Conservation (phyloP, 2,888 invertebrate species). For the Oxytorus armatus region DNA sequence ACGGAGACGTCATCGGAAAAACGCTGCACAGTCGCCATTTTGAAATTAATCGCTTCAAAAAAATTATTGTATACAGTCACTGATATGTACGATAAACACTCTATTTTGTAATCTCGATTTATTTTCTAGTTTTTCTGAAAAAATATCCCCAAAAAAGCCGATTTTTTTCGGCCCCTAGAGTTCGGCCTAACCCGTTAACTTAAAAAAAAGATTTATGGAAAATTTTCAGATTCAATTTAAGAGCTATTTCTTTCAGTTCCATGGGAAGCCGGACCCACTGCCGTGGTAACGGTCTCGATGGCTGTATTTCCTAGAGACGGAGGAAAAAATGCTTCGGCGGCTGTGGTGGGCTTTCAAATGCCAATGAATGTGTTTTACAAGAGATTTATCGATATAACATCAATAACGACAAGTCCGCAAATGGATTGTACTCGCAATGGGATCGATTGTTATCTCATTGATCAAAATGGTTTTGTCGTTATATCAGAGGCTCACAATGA, state of each 20-base stretch:
- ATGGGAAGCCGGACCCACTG: conserved; percentile 84
- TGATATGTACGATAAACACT: too few relatives aligned
- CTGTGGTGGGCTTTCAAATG: conserved; percentile 95
- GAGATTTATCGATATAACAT: conserved; percentile 90
- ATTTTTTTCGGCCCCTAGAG: too few relatives aligned
- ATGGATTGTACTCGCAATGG: conserved; percentile 76
- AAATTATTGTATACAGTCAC: too few relatives aligned
- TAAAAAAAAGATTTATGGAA: too few relatives aligned
- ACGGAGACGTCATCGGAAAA: too few relatives aligned
- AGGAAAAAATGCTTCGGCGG: conserved; percentile 92
- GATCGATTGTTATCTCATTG: conserved; percentile 93
- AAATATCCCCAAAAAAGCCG: too few relatives aligned
- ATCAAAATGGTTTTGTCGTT: conserved; percentile 95
- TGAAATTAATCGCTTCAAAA: too few relatives aligned
- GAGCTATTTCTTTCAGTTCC: conserved; percentile 76
- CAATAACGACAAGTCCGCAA: conserved; percentile 85
- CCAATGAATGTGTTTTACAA: conserved; percentile 89
- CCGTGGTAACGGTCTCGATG: conserved; percentile 92
- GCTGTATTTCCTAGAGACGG: conserved; percentile 93
- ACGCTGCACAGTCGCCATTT: too few relatives aligned
- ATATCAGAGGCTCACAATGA: conserved; percentile 88
- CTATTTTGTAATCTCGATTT: too few relatives aligned
- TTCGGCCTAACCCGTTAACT: too few relatives aligned
- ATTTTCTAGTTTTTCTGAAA: too few relatives aligned
- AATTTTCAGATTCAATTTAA: too few relatives aligned